Base-by-base conservation (phyloP, 2,888 invertebrate genomes). In the Anaspis maculata region DNA sequence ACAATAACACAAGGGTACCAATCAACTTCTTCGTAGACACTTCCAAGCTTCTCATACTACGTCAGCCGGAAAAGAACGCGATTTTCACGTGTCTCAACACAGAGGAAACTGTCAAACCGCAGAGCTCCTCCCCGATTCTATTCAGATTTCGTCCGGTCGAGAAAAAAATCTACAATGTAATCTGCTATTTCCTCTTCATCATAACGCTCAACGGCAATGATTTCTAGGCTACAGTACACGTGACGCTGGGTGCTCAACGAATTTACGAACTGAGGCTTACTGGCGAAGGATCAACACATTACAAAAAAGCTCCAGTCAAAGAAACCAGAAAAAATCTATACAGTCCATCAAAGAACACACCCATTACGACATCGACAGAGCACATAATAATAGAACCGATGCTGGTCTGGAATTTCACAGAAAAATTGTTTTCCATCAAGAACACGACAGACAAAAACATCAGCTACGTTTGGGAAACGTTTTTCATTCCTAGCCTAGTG, bases 131-230 rank as follows among this genome's bases (percentile, higher is more conserved):
- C 24, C 54, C 66, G 2, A 32, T 70, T 14, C 37, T 68, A 27
- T 54, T 70, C 16, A 59, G 54, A 43, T 69, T 68, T 48, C 56
- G 54, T 26, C 68, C 69, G 3, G 57, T 64, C 14, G 56, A 56
- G 48, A 49, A 48, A 15, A 61, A 58, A 36, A 37, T 12, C 7
- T 61, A 63, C 39, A 27, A 54, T 33, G 64, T 68, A 51, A 40
- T 38, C n/a, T n/a, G n/a, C n/a, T n/a, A n/a, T n/a, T n/a, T n/a
- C n/a, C n/a, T n/a, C n/a, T n/a, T n/a, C n/a, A n/a, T n/a, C n/a
- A n/a, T n/a, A n/a, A n/a, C n/a, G n/a, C n/a, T n/a, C n/a, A n/a
- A n/a, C n/a, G n/a, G n/a, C n/a, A n/a, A n/a, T n/a, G n/a, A n/a
- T n/a, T n/a, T n/a, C n/a, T n/a, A n/a, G n/a, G n/a, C n/a, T n/a